phyloP scores from a whole-genome alignment of 1,140 invertebrate species.

The Atta colombica region DNA sequence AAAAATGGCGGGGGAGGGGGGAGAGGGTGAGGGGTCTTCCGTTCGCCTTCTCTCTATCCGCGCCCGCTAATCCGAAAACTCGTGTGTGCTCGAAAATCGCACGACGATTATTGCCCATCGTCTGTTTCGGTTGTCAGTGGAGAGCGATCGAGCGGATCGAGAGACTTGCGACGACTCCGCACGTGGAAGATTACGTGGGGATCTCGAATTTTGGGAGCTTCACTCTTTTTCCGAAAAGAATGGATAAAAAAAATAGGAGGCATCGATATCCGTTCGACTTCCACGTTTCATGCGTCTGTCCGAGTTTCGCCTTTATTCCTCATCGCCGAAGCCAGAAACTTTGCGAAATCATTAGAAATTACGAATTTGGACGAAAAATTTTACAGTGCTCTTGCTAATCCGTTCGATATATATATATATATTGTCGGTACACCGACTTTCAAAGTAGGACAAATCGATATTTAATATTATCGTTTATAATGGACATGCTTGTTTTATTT shows the following conservation, averaged over 20 bases:
- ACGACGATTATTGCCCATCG: conserved; percentile 54
- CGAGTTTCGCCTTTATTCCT: neutral
- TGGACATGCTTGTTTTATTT: neutral
- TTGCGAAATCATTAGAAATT: conserved; percentile 4
- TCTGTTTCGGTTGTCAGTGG: neutral
- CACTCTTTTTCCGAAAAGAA: conserved; percentile 22
- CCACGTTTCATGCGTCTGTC: neutral
- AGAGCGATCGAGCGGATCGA: conserved; percentile 47
- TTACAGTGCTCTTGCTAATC: neutral
- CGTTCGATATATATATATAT: neutral
- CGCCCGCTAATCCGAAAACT: conserved; percentile 58
- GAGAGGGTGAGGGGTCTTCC: conserved; percentile 1
- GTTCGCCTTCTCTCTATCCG: conserved; percentile 44
- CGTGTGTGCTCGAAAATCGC: conserved; percentile 58
- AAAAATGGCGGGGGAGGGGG: neutral
- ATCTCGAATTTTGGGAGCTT: conserved; percentile 41
- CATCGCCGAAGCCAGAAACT: neutral
- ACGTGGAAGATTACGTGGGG: conserved; percentile 50
- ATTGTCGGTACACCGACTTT: neutral
- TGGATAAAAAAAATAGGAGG: neutral
- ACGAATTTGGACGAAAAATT: neutral
- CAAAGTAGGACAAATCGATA: neutral
- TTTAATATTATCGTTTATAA: neutral
- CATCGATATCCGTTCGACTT: neutral
- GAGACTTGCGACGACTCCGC: conserved; percentile 38